A percentile compares a stretch with the other conserved stretches of the same genome.
Evolutionary conservation across 1,140 invertebrate species (phyloP).

Genomic region (Harpegnathos saltator): DNA sequence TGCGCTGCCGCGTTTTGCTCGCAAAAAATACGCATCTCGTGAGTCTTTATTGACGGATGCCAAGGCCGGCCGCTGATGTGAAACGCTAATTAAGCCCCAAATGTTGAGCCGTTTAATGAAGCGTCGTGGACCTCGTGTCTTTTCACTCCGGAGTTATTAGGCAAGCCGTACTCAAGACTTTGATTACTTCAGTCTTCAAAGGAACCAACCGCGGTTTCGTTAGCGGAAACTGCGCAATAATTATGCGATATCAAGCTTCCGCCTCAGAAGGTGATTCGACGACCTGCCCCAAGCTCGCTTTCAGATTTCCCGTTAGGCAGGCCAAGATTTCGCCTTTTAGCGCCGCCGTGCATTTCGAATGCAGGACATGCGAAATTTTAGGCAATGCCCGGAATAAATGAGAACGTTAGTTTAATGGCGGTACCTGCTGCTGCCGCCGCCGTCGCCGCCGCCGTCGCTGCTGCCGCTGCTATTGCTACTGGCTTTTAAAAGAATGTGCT

Average conservation of each 20-base stretch:
- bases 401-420: constrained; percentile 42
- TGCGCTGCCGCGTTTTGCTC: background rate
- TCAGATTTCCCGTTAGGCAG: constrained; percentile 34
- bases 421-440: background rate
- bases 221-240: constrained; percentile 68
- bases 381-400: constrained; percentile 17
- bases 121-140: constrained; percentile 71
- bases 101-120: constrained; percentile 73
- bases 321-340: constrained; percentile 43
- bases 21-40: constrained; percentile 14
- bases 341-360: constrained; percentile 22
- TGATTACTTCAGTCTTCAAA: constrained; percentile 77
- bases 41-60: background rate
- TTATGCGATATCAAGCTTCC: constrained; percentile 67
- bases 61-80: background rate
- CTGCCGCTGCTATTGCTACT: background rate
- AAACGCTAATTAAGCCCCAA: constrained; percentile 63
- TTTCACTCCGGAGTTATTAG: constrained; percentile 74
- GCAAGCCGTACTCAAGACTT: constrained; percentile 75
- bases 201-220: constrained; percentile 57
- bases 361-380: constrained; percentile 35
- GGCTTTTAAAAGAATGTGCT: constrained; percentile 26
- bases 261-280: constrained; percentile 42
- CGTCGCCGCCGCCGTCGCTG: background rate
- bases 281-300: constrained; percentile 37